These are phyloP conservation scores for Nomada ruficornis DNA, from an alignment of 2,888 invertebrate species.

Conservation along the genomic window DNA sequence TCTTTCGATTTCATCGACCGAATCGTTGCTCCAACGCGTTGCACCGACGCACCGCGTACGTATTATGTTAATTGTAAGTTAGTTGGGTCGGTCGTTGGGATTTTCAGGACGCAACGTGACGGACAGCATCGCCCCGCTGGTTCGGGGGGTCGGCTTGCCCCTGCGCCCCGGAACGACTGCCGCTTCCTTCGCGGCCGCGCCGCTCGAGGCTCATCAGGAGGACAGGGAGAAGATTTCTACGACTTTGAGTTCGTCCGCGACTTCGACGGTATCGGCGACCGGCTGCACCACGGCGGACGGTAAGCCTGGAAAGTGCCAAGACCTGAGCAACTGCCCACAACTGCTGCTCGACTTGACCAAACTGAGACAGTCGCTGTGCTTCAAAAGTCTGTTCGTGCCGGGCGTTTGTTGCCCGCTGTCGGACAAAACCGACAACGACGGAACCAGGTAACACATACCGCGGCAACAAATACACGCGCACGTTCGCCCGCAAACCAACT, in stretches of 20 bases:
- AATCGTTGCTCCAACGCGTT: not conserved
- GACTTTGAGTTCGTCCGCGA: too few species aligned
- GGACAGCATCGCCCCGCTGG: conserved; percentile 92
- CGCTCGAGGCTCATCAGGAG: conserved; percentile 82
- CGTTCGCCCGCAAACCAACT: not conserved
- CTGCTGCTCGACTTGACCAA: conserved; percentile 92
- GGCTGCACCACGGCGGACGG: conserved; percentile 93
- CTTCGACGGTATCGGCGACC: conserved; percentile 84
- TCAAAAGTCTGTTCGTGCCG: conserved; percentile 95
- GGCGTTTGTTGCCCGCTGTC: conserved; percentile 94
- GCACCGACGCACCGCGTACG: too few species aligned
- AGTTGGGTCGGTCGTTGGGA: not conserved
- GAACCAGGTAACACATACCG: conserved; percentile 44
- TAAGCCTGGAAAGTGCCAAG: conserved; percentile 92
- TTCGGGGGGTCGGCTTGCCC: conserved; percentile 84
- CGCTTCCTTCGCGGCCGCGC: conserved; percentile 59
- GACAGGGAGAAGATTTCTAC: conserved; percentile 82
- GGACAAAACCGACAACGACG: conserved; percentile 34
- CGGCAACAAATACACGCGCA: too few species aligned
- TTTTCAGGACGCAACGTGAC: conserved; percentile 89
- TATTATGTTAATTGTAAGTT: too few species aligned
- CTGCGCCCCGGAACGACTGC: conserved; percentile 69
- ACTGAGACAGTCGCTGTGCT: conserved; percentile 94
- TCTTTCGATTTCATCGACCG: too few species aligned
- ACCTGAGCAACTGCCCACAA: conserved; percentile 95